Conservation (phyloP, 2,113 vertebrate species). For the Varanus salvator region DNA sequence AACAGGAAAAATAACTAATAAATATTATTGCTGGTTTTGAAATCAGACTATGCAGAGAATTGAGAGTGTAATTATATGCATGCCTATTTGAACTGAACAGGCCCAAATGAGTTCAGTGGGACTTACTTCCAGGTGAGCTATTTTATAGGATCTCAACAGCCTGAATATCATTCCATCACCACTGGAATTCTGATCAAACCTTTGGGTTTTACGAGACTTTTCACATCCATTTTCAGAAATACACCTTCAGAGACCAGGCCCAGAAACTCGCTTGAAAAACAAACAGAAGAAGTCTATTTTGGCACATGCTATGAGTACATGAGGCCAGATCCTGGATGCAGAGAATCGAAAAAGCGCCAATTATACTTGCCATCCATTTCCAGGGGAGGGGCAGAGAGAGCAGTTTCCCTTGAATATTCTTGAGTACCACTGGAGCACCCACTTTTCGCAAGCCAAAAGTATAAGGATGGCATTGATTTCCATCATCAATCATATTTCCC, state of each 20-base stretch:
- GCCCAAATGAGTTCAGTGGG: background rate
- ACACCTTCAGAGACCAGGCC: background rate
- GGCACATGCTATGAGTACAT: too few relatives aligned
- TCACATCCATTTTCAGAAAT: background rate
- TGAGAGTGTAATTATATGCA: background rate
- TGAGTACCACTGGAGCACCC: slow-evolving; percentile 68
- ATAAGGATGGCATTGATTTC: slow-evolving; percentile 85
- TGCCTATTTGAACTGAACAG: background rate
- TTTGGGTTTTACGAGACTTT: background rate
- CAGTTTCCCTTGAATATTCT: slow-evolving; percentile 56
- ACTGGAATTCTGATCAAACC: background rate
- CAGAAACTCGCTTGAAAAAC: background rate
- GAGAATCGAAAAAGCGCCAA: background rate
- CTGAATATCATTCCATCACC: background rate
- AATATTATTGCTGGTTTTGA: background rate
- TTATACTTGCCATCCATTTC: background rate
- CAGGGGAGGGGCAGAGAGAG: background rate
- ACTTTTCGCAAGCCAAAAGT: slow-evolving; percentile 81
- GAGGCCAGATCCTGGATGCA: too few relatives aligned
- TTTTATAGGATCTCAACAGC: background rate
- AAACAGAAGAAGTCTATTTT: background rate
- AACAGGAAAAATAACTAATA: background rate
- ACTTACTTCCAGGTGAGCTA: background rate
- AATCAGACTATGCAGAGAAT: background rate
- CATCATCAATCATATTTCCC: slow-evolving; percentile 84